These are phyloP conservation scores for Cephus pygmeus DNA, from an alignment of 2,888 invertebrate species.

Conservation along the genomic window DNA sequence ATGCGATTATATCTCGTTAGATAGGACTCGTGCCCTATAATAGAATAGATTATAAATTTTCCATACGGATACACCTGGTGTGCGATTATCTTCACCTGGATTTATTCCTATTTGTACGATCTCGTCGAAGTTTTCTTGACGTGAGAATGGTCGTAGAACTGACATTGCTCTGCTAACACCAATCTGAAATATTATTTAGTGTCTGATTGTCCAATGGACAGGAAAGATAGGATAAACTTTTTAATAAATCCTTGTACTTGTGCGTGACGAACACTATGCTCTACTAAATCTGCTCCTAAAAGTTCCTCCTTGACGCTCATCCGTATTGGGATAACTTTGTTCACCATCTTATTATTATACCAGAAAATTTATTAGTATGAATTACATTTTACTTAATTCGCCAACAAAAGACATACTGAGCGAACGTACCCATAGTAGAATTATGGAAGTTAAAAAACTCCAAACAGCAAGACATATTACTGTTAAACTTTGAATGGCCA, in stretches of 20 bases:
- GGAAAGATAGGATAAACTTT: constrained; percentile 6
- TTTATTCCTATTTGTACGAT: constrained; percentile 75
- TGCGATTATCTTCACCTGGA: constrained; percentile 73
- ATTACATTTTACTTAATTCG: not conserved
- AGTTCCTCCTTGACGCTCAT: constrained; percentile 89
- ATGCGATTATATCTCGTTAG: constrained; percentile 44
- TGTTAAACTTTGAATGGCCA: constrained; percentile 84
- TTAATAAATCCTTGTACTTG: constrained; percentile 65
- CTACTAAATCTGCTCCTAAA: constrained; percentile 89
- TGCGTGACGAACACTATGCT: constrained; percentile 83
- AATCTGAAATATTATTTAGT: constrained; percentile 49
- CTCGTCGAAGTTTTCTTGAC: constrained; percentile 64
- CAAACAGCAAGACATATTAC: constrained; percentile 78
- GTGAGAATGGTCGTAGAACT: constrained; percentile 74
- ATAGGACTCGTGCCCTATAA: constrained; percentile 58
- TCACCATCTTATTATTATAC: constrained; percentile 67
- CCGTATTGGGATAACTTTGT: constrained; percentile 83
- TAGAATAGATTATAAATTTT: constrained; percentile 15
- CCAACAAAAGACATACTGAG: not conserved
- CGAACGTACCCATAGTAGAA: constrained; percentile 75
- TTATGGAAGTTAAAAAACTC: constrained; percentile 79
- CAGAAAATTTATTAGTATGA: constrained; percentile 5
- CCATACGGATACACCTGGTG: constrained; percentile 63
- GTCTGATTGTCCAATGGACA: not conserved
- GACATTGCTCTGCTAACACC: constrained; percentile 82